These are phyloP conservation scores for Aphaenogaster floridana DNA, from an alignment of 1,140 invertebrate genomes.

Conservation along the genomic window DNA sequence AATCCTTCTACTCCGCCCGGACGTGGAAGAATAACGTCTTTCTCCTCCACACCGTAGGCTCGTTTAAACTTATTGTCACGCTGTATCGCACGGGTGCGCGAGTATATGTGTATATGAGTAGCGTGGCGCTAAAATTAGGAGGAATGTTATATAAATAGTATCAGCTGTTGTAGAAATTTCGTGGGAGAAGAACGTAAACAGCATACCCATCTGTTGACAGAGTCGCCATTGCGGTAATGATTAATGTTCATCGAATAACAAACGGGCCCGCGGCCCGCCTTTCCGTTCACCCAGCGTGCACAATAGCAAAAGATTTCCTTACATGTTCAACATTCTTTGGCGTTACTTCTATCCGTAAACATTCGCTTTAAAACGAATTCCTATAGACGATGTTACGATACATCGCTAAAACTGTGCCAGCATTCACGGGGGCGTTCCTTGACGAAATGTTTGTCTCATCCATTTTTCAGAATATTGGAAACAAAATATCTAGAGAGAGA, in stretches of 20 bases:
- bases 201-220: conserved; percentile 53
- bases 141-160: conserved; percentile 75
- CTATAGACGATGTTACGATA: not conserved
- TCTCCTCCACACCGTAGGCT: conserved; percentile 13
- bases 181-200: conserved; percentile 71
- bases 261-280: not conserved
- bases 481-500: conserved; percentile 27
- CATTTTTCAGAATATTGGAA: conserved; percentile 12
- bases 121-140: conserved; percentile 70
- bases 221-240: conserved; percentile 10
- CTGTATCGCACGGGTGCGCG: not conserved
- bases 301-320: conserved; percentile 1
- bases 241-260: conserved; percentile 21
- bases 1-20: too few species aligned
- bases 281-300: not conserved
- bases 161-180: conserved; percentile 70
- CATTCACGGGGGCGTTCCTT: not conserved
- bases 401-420: conserved; percentile 22
- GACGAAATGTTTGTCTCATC: not conserved
- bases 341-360: conserved; percentile 11
- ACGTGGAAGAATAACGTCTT: conserved; percentile 15
- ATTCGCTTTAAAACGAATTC: not conserved
- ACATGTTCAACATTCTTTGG: not conserved
- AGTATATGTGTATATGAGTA: conserved; percentile 46
- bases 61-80: conserved; percentile 24